Evolutionary conservation across 1,140 invertebrate genomes (phyloP).

Genomic region (Chionoecetes opilio): DNA sequence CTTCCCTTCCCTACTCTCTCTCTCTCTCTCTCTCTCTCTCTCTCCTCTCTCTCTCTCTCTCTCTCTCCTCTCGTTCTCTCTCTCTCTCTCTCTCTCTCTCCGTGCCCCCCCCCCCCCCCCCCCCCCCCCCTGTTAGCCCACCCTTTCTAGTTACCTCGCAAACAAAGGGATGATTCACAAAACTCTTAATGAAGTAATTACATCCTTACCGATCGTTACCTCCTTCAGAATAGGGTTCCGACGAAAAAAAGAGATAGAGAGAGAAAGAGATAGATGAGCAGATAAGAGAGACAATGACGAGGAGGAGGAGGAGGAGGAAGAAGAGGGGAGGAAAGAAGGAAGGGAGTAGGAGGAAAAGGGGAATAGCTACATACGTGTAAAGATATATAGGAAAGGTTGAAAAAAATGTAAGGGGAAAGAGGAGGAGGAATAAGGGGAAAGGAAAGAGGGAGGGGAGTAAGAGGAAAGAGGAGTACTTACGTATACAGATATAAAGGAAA

Average conservation of each 20-base stretch:
- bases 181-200: slow-evolving; percentile 31
- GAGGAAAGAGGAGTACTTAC: not conserved
- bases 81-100: not conserved
- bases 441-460: not conserved
- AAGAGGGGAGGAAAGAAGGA: not conserved
- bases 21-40: no score
- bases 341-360: not conserved
- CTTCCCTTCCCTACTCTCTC: no score
- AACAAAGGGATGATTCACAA: slow-evolving; percentile 30
- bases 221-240: not conserved
- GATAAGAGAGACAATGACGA: not conserved
- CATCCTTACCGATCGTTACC: not conserved
- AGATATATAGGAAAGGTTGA: not conserved
- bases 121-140: not conserved
- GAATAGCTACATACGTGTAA: not conserved
- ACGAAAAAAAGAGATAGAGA: not conserved
- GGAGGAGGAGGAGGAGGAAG: not conserved
- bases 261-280: not conserved
- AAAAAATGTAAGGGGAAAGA: not conserved
- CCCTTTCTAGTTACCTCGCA: not conserved
- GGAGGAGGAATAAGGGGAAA: not conserved
- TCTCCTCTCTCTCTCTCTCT: not conserved
- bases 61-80: not conserved
- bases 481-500: not conserved
- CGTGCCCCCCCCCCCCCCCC: no score